phyloP scores from a whole-genome alignment of 2,888 invertebrate genomes.

The Abscondita cerata region DNA sequence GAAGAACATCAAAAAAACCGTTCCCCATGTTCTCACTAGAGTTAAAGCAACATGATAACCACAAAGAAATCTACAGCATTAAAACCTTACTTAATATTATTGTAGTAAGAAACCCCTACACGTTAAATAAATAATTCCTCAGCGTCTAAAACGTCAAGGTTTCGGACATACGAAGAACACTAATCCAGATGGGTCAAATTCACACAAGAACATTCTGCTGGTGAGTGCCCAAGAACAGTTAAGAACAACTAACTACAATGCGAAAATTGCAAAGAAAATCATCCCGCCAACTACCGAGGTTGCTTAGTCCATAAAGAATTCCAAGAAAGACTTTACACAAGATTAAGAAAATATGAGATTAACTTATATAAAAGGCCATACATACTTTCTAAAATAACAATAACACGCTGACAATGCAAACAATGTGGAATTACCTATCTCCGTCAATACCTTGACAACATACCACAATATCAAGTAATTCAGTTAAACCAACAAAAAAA shows the following conservation, averaged over 20 bases:
- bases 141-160: slow-evolving; percentile 17
- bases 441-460: not conserved
- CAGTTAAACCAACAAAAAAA: not conserved
- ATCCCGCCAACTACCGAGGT: no score
- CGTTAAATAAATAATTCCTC: slow-evolving; percentile 10
- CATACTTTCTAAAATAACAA: not conserved
- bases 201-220: slow-evolving; percentile 8
- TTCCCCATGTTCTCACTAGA: slow-evolving; percentile 13
- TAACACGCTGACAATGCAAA: not conserved
- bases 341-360: no score
- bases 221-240: slow-evolving; percentile 11
- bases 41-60: slow-evolving; percentile 16
- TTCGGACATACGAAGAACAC: slow-evolving; percentile 15
- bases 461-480: not conserved
- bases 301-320: no score
- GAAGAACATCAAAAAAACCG: not conserved
- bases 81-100: slow-evolving; percentile 1
- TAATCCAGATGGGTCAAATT: slow-evolving; percentile 17
- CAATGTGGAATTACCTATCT: not conserved
- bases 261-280: no score
- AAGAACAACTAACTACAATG: no score
- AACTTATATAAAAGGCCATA: not conserved
- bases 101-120: slow-evolving; percentile 10
- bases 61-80: slow-evolving; percentile 16
- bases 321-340: no score